These are phyloP conservation scores for Epiblema foenella DNA, from an alignment of 2,888 invertebrate species.

Conservation along the genomic window DNA sequence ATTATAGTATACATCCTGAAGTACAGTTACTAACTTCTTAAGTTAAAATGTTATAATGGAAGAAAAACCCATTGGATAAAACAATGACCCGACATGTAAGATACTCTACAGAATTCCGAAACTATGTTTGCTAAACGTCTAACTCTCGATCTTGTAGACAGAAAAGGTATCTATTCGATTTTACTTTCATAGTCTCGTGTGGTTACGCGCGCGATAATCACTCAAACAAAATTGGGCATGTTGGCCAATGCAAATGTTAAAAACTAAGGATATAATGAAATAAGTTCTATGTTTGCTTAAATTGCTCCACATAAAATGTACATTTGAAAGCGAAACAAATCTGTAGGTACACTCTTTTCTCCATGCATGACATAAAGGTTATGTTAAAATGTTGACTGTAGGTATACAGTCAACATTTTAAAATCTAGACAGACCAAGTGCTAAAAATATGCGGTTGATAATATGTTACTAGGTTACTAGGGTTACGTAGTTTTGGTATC, in stretches of 20 bases:
- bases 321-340: too few species aligned
- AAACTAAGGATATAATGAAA: not conserved
- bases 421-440: too few species aligned
- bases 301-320: not conserved
- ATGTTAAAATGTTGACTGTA: too few species aligned
- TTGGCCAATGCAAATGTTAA: not conserved
- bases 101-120: constrained; percentile 8
- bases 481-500: too few species aligned
- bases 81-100: not conserved
- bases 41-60: too few species aligned
- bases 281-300: not conserved
- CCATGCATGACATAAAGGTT: too few species aligned
- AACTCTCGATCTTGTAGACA: not conserved
- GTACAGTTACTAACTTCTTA: not conserved
- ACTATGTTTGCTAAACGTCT: not conserved
- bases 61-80: too few species aligned
- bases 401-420: too few species aligned
- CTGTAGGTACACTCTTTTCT: too few species aligned
- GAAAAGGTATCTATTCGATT: constrained; percentile 47
- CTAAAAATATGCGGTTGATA: too few species aligned
- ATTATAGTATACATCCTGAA: not conserved
- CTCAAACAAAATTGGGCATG: constrained; percentile 59
- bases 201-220: constrained; percentile 53
- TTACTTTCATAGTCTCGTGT: constrained; percentile 58
- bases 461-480: too few species aligned